Conservation (phyloP, 37 sponge, comb jelly and placozoan species). For the Spongilla lacustris region DNA sequence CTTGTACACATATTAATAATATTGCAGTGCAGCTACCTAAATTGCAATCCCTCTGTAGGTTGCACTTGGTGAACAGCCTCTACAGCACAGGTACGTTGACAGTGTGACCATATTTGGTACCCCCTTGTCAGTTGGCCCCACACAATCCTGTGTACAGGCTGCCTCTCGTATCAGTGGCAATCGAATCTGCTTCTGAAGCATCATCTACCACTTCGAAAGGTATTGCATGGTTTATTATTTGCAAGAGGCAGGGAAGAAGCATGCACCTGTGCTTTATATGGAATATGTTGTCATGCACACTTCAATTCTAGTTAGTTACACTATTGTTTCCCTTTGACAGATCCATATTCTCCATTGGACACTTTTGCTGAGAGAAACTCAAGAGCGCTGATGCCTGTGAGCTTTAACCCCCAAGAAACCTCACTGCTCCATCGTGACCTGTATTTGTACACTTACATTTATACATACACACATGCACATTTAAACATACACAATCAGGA, state of each 20-base stretch:
- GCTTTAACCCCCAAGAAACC: neutral
- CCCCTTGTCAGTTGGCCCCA: neutral
- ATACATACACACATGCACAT: neutral
- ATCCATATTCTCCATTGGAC: neutral
- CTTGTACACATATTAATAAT: too few relatives aligned
- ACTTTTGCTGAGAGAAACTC: neutral
- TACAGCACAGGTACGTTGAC: neutral
- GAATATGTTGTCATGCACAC: neutral
- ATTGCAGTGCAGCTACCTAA: too few relatives aligned
- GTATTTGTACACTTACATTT: neutral
- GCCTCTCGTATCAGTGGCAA: neutral
- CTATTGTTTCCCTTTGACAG: neutral
- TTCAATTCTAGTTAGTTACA: too few relatives aligned
- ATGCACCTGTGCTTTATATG: neutral
- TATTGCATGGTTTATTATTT: neutral
- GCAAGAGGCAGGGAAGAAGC: neutral
- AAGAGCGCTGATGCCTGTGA: neutral
- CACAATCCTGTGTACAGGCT: neutral
- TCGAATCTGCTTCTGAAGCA: neutral
- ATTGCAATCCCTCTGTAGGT: neutral
- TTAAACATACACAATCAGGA: neutral
- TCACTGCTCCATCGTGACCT: neutral
- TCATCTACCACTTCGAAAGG: neutral
- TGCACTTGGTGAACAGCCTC: neutral
- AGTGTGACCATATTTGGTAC: neutral